These are phyloP conservation scores for Plumapathes pennacea DNA, from an alignment of 92 coral and sea anemone species.

Conservation along the genomic window DNA sequence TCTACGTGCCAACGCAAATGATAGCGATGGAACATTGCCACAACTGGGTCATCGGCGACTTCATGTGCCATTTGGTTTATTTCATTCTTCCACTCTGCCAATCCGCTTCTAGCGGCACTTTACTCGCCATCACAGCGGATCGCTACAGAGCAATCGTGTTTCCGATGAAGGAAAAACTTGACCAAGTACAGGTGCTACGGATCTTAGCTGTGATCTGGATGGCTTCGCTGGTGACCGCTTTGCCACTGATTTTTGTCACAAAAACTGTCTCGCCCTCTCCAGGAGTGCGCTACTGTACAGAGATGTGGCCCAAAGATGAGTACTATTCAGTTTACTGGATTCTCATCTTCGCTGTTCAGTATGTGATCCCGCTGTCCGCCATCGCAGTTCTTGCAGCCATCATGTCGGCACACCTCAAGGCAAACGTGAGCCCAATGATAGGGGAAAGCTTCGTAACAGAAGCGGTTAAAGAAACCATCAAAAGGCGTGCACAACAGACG, in stretches of 20 bases:
- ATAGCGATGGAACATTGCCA: conserved; percentile 65
- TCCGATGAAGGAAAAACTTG: conserved; percentile 64
- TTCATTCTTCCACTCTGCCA: conserved; percentile 49
- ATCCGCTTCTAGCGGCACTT: conserved; percentile 59
- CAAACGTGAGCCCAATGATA: conserved; percentile 11
- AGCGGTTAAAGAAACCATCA: conserved; percentile 29
- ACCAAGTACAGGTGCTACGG: conserved; percentile 32
- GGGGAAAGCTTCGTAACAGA: conserved; percentile 30
- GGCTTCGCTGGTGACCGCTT: conserved; percentile 52
- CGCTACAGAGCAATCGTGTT: conserved; percentile 77
- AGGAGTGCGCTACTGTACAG: neutral
- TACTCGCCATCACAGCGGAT: conserved; percentile 70
- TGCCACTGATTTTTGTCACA: conserved; percentile 50
- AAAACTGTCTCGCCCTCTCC: neutral
- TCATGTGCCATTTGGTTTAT: conserved; percentile 65
- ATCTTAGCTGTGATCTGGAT: conserved; percentile 67
- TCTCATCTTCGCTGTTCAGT: conserved; percentile 69
- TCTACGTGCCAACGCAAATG: conserved; percentile 77
- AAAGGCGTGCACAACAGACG: conserved; percentile 63
- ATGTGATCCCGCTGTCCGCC: conserved; percentile 54
- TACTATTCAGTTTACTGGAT: conserved; percentile 37
- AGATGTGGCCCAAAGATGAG: conserved; percentile 17
- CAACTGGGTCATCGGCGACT: conserved; percentile 62
- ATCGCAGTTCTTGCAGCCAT: conserved; percentile 54
- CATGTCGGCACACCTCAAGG: conserved; percentile 32